Evolutionary conservation across 1,140 invertebrate species (phyloP), one percentile per base, ranked within the genome.

Genomic region (Cotesia typhae): DNA sequence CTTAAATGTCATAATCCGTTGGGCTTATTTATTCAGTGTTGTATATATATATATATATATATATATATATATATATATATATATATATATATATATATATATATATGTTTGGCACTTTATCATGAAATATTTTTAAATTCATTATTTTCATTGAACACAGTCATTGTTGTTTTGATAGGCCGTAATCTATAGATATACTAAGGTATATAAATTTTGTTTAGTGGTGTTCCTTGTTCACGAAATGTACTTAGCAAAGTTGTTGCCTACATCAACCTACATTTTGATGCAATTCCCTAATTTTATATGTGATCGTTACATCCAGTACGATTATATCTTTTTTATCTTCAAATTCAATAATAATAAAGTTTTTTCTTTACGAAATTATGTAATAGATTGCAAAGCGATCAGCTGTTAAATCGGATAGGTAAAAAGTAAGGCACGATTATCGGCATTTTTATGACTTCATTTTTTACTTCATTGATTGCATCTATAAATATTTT

Each of bases 391-490:
- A 28, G 14, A 66, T 51, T 14, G 14, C 17, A 28, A 28, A 60
- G 17, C 14, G 47, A 66, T 66, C 47, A 61, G 60, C n/a, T 17
- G 28, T 66, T 67, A 35, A 71, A 73, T 76, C 69, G 65, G 61
- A 68, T 73, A 38, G 47, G n/a, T 69, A 14, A 47, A 28, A 37
- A 71, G 59, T 71, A 66, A 61, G 61, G 47, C 68, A 70, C 37
- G 12, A 12, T 10, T 6, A 70, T 70, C 57, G n/a, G 17, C 67
- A 75, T 71, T 75, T 75, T 38, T 73, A 65, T 12, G 74, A 68
- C 68, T 75, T 75, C 74, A 12, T 64, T 69, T 53, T 36, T 66
- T 65, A 28, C 53, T 59, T 59, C 35, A 20, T 47, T 35, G 59
- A 17, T n/a, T 37, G 57, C 12, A 61, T 55, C 35, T 63, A 63